Evolutionary conservation across 2,888 invertebrate species (phyloP).

Genomic region (Eupithecia subfuscata): DNA sequence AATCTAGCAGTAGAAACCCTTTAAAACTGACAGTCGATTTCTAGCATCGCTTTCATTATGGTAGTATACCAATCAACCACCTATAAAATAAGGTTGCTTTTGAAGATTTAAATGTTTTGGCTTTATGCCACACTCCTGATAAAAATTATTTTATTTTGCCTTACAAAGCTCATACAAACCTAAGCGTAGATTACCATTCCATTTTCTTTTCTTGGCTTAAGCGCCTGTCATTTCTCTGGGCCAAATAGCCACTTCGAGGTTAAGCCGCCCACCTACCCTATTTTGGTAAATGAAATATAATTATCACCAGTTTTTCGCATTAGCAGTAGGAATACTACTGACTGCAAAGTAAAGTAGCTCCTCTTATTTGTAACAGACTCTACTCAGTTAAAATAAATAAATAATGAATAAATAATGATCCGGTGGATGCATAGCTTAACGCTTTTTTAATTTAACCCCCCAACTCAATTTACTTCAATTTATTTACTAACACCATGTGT

Average conservation of each 20-base stretch:
- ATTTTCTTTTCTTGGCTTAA: slow-evolving; percentile 20
- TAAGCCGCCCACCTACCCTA: background rate
- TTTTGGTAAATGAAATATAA: background rate
- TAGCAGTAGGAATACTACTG: background rate
- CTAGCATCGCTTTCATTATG: too few relatives aligned
- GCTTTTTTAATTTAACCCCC: background rate
- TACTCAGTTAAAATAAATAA: too few relatives aligned
- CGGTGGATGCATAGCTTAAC: background rate
- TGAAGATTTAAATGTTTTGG: slow-evolving; percentile 14
- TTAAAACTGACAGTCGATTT: too few relatives aligned
- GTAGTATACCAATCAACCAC: background rate
- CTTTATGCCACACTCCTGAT: slow-evolving; percentile 1
- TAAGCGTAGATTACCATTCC: slow-evolving; percentile 17
- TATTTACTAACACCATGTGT: too few relatives aligned
- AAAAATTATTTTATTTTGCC: slow-evolving; percentile 13
- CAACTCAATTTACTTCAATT: too few relatives aligned
- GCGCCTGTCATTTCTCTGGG: slow-evolving; percentile 3
- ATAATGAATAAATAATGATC: too few relatives aligned
- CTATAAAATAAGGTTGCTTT: background rate
- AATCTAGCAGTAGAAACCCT: too few relatives aligned
- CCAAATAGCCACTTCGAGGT: slow-evolving; percentile 17
- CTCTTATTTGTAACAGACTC: too few relatives aligned
- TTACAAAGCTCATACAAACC: background rate
- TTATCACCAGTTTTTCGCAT: background rate
- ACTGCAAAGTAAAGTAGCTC: background rate